These are phyloP conservation scores for Coelopa pilipes DNA, from an alignment of 2,888 invertebrate species.

Conservation along the genomic window DNA sequence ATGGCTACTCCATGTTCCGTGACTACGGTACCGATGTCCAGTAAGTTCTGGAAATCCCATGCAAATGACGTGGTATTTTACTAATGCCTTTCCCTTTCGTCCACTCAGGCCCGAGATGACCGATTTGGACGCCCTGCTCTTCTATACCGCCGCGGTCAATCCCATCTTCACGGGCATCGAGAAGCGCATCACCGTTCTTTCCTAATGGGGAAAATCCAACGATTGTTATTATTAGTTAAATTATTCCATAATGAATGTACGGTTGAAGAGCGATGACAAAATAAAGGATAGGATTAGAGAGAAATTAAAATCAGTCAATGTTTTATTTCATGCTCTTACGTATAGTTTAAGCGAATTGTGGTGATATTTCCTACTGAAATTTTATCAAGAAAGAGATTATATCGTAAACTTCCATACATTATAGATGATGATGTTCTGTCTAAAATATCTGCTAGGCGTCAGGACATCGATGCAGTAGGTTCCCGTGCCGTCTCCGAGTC, in stretches of 20 bases:
- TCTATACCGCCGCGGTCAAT: slow-evolving; percentile 39
- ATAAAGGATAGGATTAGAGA: neutral
- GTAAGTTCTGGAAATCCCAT: slow-evolving; percentile 45
- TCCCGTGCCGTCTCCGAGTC: slow-evolving; percentile 2
- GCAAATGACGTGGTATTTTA: neutral
- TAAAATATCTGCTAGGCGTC: slow-evolving; percentile 16
- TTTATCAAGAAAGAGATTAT: too few species aligned
- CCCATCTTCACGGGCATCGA: slow-evolving; percentile 45
- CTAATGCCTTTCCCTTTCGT: neutral
- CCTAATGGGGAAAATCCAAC: neutral
- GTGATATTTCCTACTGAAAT: too few species aligned
- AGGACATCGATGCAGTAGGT: neutral
- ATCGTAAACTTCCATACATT: neutral
- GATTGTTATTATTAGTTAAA: neutral
- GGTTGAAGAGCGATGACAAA: too few species aligned
- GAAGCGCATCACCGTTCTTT: slow-evolving; percentile 43
- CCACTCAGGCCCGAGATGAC: slow-evolving; percentile 41
- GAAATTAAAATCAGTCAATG: neutral
- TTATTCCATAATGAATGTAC: too few species aligned
- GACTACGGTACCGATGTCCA: slow-evolving; percentile 57
- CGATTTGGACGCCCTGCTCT: slow-evolving; percentile 45
- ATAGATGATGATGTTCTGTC: slow-evolving; percentile 17
- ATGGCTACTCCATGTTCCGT: slow-evolving; percentile 71
- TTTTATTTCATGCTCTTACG: too few species aligned
- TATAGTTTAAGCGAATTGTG: too few species aligned